These are phyloP conservation scores for Podocnemis expansa DNA, from an alignment of 2,113 vertebrate genomes.

Conservation along the genomic window DNA sequence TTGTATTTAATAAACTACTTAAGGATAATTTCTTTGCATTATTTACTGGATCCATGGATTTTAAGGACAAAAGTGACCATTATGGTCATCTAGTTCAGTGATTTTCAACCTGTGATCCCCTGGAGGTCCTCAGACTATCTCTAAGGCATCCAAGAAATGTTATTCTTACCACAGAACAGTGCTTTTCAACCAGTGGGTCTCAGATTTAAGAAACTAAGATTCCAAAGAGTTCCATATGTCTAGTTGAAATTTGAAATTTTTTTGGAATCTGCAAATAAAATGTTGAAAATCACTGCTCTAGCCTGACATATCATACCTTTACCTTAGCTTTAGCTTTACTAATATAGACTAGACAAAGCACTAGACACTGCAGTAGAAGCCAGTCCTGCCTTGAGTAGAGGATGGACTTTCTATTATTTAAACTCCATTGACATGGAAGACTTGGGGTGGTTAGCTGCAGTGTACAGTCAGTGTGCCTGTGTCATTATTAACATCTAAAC, in stretches of 20 bases:
- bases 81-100: not conserved
- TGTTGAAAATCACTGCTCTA: not conserved
- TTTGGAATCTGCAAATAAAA: not conserved
- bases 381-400: not conserved
- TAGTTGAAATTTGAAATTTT: not conserved
- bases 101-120: not conserved
- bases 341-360: not conserved
- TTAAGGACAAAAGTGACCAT: not conserved
- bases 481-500: not conserved
- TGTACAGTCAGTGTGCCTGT: not conserved
- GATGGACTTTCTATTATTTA: not conserved
- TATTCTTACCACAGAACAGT: no score
- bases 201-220: not conserved
- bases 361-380: not conserved
- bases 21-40: not conserved
- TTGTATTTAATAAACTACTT: no score
- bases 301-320: not conserved
- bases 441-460: not conserved
- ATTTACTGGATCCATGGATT: not conserved
- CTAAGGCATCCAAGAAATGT: no score
- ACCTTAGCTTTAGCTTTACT: not conserved
- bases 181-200: no score
- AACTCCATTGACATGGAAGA: not conserved
- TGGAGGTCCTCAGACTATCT: no score
- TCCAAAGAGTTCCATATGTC: not conserved